Conservation (phyloP, 1,140 invertebrate species). For the Drosophila paulistorum region DNA sequence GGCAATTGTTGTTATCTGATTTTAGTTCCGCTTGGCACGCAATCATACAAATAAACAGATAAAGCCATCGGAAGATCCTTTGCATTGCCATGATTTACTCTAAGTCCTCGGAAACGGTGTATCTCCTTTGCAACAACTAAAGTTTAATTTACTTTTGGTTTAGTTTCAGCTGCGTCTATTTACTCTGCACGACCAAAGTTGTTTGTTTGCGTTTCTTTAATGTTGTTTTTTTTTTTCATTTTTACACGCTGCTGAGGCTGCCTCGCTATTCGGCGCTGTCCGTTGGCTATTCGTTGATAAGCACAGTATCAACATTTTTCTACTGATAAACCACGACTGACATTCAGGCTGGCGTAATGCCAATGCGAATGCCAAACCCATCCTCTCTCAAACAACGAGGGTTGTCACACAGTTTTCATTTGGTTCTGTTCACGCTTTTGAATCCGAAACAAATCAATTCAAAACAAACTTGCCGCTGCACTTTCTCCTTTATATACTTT, state of each 20-base stretch:
- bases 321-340: constrained; percentile 38
- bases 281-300: constrained; percentile 26
- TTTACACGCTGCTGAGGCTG: background rate
- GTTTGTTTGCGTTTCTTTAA: background rate
- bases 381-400: constrained; percentile 15
- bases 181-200: constrained; percentile 15
- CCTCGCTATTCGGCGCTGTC: background rate
- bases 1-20: constrained; percentile 13
- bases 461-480: too few species aligned
- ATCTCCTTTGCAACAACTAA: background rate
- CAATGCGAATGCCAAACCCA: background rate
- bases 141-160: constrained; percentile 4
- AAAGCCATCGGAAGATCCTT: background rate
- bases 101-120: too few species aligned
- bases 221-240: background rate
- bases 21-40: background rate
- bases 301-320: constrained; percentile 13
- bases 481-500: too few species aligned
- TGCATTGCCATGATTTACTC: background rate
- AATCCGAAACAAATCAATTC: too few species aligned
- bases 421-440: too few species aligned
- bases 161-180: constrained; percentile 25
- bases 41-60: background rate
- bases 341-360: constrained; percentile 27
- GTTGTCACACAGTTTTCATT: background rate